These are phyloP conservation scores for Drosophila koepferae DNA, from an alignment of 2,888 invertebrate genomes.

Conservation along the genomic window DNA sequence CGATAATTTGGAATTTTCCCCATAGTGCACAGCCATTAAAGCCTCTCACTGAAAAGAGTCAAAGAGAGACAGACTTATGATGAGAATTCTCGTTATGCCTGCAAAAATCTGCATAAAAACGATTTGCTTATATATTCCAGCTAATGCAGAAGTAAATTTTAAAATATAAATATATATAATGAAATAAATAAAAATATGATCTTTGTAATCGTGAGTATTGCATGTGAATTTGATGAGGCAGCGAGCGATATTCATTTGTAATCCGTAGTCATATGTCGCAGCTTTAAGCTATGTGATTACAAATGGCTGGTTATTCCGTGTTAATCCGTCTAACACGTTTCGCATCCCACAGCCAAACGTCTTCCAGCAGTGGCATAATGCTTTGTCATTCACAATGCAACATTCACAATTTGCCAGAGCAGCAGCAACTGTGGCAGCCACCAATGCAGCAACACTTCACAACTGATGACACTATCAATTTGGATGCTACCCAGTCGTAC, in stretches of 20 bases:
- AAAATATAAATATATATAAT: no score
- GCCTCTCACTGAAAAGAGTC: no score
- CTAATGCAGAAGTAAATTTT: no score
- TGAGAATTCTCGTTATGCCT: no score
- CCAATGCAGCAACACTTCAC: conserved; percentile 58
- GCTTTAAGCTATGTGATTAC: conserved; percentile 24
- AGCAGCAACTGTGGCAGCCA: not conserved
- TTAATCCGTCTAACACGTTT: conserved; percentile 8
- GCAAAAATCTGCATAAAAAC: no score
- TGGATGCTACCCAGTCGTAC: conserved; percentile 36
- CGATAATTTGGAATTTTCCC: no score
- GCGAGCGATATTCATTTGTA: conserved; percentile 10
- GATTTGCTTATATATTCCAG: no score
- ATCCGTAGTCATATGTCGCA: conserved; percentile 11
- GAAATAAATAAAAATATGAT: no score
- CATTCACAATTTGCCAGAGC: conserved; percentile 18
- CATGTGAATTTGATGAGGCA: not conserved
- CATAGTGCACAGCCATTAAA: no score
- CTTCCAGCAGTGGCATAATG: not conserved
- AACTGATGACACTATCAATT: conserved; percentile 78
- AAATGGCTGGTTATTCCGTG: conserved; percentile 38
- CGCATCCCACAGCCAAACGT: not conserved
- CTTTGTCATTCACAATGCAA: conserved; percentile 18
- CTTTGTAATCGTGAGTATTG: not conserved
- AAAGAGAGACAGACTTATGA: no score